phyloP scores from a whole-genome alignment of 2,113 vertebrate species.

The Carlito syrichta region DNA sequence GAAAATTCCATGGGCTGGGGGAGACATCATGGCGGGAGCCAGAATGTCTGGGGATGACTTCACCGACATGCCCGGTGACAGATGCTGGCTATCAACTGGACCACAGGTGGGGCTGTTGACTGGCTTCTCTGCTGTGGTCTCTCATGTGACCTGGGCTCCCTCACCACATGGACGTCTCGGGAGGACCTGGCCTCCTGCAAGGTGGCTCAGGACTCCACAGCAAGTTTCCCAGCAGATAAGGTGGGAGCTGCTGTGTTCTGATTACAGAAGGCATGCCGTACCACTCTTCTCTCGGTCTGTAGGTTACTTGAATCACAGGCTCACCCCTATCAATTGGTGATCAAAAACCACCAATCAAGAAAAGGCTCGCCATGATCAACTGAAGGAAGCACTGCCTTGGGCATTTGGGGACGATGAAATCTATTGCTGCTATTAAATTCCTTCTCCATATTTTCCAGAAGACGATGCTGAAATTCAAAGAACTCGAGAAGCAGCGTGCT shows the following conservation, averaged over 20 bases:
- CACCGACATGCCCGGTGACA: neutral
- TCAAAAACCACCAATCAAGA: too few relatives aligned
- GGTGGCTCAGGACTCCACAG: neutral
- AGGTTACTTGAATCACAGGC: neutral
- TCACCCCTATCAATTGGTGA: neutral
- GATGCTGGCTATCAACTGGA: neutral
- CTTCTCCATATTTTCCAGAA: neutral
- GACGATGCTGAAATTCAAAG: neutral
- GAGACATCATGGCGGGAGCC: neutral
- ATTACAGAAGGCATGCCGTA: neutral
- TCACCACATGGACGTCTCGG: neutral
- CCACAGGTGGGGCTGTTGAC: neutral
- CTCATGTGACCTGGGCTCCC: neutral
- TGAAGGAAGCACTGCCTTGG: neutral
- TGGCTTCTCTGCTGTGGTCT: neutral
- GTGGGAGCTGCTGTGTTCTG: neutral
- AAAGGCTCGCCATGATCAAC: too few relatives aligned
- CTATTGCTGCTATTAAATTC: neutral
- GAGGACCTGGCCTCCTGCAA: neutral
- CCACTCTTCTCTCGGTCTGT: neutral
- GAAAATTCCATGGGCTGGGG: neutral
- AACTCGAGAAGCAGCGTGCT: neutral
- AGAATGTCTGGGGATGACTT: neutral
- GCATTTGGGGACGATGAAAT: neutral
- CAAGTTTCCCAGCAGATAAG: neutral